These are phyloP conservation scores for Trachops cirrhosus DNA, from an alignment of 2,797 vertebrate species.

Conservation along the genomic window DNA sequence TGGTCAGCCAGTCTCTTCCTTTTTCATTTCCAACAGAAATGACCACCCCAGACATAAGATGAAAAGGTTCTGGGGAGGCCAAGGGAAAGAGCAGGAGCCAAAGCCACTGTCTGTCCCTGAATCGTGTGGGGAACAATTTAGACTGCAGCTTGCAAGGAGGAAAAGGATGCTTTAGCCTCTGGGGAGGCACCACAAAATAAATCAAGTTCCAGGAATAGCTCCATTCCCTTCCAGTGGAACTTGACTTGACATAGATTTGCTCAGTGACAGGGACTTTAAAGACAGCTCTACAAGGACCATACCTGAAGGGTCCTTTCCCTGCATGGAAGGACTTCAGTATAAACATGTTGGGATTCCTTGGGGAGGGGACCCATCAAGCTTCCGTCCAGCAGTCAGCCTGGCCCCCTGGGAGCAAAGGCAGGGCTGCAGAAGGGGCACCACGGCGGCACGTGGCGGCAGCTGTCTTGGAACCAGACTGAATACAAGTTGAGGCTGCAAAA, in stretches of 20 bases:
- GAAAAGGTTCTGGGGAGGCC: background rate
- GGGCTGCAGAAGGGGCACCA: background rate
- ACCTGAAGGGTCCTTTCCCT: background rate
- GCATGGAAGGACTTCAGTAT: background rate
- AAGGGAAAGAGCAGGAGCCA: background rate
- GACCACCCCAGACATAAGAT: background rate
- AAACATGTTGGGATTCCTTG: background rate
- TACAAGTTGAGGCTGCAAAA: background rate
- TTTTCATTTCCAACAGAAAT: background rate
- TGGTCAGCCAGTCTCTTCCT: background rate
- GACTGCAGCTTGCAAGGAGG: background rate
- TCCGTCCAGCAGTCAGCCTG: background rate
- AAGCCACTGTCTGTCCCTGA: background rate
- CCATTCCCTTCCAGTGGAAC: background rate
- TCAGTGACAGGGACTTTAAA: background rate
- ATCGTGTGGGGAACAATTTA: background rate
- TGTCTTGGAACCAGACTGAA: background rate
- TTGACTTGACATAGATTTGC: background rate
- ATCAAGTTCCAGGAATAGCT: background rate
- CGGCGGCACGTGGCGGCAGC: too few species aligned
- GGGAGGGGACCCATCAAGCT: background rate
- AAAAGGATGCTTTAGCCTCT: background rate
- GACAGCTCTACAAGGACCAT: background rate
- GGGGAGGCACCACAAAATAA: background rate
- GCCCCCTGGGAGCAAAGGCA: background rate